These are phyloP conservation scores for Habropoda laboriosa DNA, from an alignment of 1,140 invertebrate species.

Conservation along the genomic window DNA sequence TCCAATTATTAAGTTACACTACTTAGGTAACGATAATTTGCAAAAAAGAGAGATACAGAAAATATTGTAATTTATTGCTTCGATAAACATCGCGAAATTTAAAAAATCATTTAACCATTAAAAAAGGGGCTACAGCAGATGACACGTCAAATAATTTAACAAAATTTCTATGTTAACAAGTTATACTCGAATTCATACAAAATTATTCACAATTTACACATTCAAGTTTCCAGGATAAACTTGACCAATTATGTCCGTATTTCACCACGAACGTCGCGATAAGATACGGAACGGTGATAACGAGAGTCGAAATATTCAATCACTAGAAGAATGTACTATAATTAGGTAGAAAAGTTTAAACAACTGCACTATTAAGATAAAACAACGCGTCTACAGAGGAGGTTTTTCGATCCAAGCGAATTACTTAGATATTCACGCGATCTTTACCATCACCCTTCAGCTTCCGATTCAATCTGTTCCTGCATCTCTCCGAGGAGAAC, in stretches of 20 bases:
- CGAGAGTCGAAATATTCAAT: background rate
- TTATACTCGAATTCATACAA: background rate
- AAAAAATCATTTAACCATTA: background rate
- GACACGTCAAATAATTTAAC: background rate
- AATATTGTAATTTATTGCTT: too few relatives aligned
- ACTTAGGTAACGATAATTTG: too few relatives aligned
- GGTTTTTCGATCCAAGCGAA: slow-evolving; percentile 5
- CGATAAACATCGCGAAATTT: too few relatives aligned
- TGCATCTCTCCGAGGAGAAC: slow-evolving; percentile 66
- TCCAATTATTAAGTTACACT: too few relatives aligned
- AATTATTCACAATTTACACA: too few relatives aligned
- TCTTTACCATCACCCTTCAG: slow-evolving; percentile 68
- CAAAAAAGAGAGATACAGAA: too few relatives aligned
- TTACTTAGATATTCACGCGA: slow-evolving; percentile 28
- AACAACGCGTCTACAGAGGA: background rate
- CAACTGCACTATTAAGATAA: background rate
- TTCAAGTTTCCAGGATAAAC: background rate
- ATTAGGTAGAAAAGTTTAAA: background rate
- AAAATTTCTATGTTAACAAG: background rate
- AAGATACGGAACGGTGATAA: background rate
- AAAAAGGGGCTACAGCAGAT: background rate
- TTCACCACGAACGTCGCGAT: background rate
- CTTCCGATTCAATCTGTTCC: slow-evolving; percentile 67
- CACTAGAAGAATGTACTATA: background rate
- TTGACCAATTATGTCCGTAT: background rate